phyloP scores from a whole-genome alignment of 1,140 invertebrate species.

The Zeugodacus cucurbitae region DNA sequence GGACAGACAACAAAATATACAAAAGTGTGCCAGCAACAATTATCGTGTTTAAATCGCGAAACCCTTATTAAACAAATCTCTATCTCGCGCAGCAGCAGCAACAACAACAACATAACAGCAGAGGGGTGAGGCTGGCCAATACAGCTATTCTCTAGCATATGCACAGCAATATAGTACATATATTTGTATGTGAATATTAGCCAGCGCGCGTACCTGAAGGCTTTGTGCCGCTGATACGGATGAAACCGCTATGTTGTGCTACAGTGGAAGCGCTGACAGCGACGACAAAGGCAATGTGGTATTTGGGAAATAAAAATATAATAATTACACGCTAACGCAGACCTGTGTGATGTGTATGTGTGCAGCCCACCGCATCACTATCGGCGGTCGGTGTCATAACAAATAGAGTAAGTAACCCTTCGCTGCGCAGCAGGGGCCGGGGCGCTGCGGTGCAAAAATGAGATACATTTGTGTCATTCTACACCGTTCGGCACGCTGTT shows the following conservation, averaged over 20 bases:
- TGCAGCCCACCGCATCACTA: background rate
- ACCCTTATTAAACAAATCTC: constrained; percentile 37
- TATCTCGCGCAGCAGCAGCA: background rate
- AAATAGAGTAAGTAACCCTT: constrained; percentile 33
- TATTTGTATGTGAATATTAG: background rate
- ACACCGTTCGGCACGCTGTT: background rate
- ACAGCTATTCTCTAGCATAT: background rate
- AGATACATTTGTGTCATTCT: constrained; percentile 38
- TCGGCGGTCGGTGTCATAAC: background rate
- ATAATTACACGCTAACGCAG: constrained; percentile 55
- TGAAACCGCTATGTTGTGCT: constrained; percentile 48
- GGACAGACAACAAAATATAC: too few relatives aligned
- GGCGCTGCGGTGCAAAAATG: background rate
- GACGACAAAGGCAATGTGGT: background rate
- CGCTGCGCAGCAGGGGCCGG: background rate
- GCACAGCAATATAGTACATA: background rate
- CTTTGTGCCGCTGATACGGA: background rate
- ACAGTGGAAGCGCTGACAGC: background rate
- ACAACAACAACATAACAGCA: background rate
- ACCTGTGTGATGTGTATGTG: background rate
- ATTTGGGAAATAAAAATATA: constrained; percentile 60
- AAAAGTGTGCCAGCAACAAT: constrained; percentile 18
- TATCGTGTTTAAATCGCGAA: constrained; percentile 26
- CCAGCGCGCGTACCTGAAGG: background rate
- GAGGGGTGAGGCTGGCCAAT: constrained; percentile 13